phyloP scores from a whole-genome alignment of 2,888 invertebrate genomes.

The Adelphocoris suturalis region DNA sequence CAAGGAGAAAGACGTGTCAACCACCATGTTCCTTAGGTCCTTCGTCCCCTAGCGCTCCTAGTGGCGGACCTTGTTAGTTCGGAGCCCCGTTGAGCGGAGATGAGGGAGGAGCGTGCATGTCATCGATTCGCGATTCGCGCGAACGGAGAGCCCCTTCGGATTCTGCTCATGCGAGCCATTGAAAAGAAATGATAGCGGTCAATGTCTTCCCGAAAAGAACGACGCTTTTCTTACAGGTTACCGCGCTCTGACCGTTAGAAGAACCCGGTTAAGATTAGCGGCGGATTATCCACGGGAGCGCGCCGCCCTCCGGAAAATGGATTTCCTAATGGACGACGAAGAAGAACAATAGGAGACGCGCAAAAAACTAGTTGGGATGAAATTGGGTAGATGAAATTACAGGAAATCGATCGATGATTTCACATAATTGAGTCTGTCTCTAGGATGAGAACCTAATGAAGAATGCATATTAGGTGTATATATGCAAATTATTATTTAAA shows the following conservation, averaged over 20 bases:
- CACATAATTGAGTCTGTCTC: too few relatives aligned
- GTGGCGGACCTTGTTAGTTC: too few relatives aligned
- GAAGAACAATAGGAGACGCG: constrained; percentile 31
- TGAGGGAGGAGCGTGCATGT: too few relatives aligned
- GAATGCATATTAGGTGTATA: too few relatives aligned
- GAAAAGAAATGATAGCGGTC: constrained; percentile 9
- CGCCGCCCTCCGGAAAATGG: constrained; percentile 53
- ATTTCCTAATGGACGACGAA: constrained; percentile 45
- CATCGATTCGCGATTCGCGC: too few relatives aligned
- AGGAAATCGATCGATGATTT: not conserved
- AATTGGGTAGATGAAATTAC: not conserved
- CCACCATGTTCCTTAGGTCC: too few relatives aligned
- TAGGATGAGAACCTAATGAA: too few relatives aligned
- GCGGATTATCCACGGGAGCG: constrained; percentile 54
- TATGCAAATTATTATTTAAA: too few relatives aligned
- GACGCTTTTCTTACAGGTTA: constrained; percentile 13
- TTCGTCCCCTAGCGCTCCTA: too few relatives aligned
- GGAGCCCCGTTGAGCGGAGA: too few relatives aligned
- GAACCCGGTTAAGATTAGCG: constrained; percentile 56
- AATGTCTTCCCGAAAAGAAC: not conserved
- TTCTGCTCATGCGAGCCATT: not conserved
- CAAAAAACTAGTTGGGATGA: not conserved
- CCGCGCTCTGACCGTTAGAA: not conserved
- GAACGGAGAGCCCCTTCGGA: not conserved
- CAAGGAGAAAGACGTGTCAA: too few relatives aligned